These are phyloP conservation scores for Drosophila murphyi DNA, from an alignment of 1,140 invertebrate species.

Conservation along the genomic window DNA sequence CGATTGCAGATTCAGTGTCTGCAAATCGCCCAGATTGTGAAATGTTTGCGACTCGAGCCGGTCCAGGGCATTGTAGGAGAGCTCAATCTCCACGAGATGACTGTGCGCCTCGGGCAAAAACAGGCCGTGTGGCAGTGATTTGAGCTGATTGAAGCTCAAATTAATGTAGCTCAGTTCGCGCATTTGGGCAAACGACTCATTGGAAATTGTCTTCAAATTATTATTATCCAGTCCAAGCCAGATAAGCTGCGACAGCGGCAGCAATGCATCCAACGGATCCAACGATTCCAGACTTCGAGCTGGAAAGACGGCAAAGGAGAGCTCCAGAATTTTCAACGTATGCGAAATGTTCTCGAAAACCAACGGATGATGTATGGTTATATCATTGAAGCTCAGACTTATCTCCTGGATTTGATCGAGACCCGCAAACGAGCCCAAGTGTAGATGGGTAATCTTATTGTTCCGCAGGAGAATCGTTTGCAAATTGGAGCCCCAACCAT, in stretches of 20 bases:
- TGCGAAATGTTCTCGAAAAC: slow-evolving; percentile 90
- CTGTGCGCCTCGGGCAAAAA: slow-evolving; percentile 89
- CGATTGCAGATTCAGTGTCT: slow-evolving; percentile 89
- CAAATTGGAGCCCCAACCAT: slow-evolving; percentile 91
- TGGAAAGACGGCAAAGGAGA: slow-evolving; percentile 92
- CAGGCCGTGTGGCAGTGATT: slow-evolving; percentile 87
- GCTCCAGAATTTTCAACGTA: slow-evolving; percentile 92
- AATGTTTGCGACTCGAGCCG: slow-evolving; percentile 88
- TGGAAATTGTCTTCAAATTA: slow-evolving; percentile 90
- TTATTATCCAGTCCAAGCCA: slow-evolving; percentile 96
- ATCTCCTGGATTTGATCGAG: slow-evolving; percentile 91
- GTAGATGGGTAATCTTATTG: slow-evolving; percentile 92
- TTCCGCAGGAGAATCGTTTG: slow-evolving; percentile 93
- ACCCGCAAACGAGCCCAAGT: slow-evolving; percentile 89
- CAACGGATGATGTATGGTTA: slow-evolving; percentile 90
- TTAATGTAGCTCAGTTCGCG: slow-evolving; percentile 92
- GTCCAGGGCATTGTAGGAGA: slow-evolving; percentile 90
- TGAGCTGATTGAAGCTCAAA: slow-evolving; percentile 92
- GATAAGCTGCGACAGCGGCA: slow-evolving; percentile 89
- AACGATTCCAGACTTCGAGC: slow-evolving; percentile 86
- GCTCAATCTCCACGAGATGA: slow-evolving; percentile 90
- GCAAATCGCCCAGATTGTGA: slow-evolving; percentile 87
- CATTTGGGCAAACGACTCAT: slow-evolving; percentile 87
- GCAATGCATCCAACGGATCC: slow-evolving; percentile 90
- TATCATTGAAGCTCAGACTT: slow-evolving; percentile 94